phyloP scores from a whole-genome alignment of 1,140 invertebrate genomes.

The Pogonus chalceus region DNA sequence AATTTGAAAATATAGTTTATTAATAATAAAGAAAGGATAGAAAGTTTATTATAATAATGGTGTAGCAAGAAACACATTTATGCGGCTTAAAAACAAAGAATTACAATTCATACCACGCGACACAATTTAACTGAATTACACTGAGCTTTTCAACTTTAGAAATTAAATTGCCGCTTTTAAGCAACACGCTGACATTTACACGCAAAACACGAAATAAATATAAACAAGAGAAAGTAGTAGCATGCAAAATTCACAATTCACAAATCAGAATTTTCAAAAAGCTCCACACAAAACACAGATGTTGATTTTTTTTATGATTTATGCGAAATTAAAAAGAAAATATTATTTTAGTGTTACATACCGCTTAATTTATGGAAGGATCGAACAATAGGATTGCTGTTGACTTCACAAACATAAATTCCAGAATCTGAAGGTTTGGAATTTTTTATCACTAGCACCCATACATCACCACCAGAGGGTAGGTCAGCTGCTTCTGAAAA shows the following conservation, averaged over 20 bases:
- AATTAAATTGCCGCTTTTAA: not conserved
- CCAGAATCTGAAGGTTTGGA: conserved; percentile 59
- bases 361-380: conserved; percentile 66
- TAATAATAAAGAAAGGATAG: no score
- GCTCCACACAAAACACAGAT: not conserved
- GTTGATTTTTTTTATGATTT: not conserved
- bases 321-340: no score
- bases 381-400: conserved; percentile 62
- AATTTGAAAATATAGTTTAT: no score
- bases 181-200: not conserved
- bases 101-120: not conserved
- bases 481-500: conserved; percentile 31
- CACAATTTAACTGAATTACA: conserved; percentile 3
- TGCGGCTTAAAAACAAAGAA: no score
- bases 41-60: no score
- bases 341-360: conserved; percentile 32
- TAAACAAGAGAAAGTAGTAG: no score
- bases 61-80: no score
- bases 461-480: conserved; percentile 63
- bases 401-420: conserved; percentile 71
- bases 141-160: not conserved
- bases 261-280: no score
- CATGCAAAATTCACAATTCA: no score
- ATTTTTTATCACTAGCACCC: conserved; percentile 68
- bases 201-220: not conserved